Evolutionary conservation across 92 coral and sea anemone genomes (phyloP).

Genomic region (Chrysogorgia sp.): DNA sequence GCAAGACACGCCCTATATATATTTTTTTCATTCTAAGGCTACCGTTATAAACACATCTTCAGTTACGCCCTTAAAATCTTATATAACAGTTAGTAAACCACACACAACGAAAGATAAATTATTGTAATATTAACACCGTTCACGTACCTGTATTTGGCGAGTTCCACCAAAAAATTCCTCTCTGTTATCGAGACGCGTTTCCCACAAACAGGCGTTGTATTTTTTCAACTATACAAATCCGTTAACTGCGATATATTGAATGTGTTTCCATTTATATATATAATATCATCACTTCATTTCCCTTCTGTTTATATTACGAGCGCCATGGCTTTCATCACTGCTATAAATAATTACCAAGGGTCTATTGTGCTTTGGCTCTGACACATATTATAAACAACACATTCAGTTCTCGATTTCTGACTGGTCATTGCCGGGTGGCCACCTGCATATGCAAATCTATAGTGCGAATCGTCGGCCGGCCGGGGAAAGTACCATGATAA

Average conservation of each 20-base stretch:
- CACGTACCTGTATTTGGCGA: neutral
- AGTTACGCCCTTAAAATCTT: no score
- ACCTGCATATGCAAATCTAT: no score
- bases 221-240: neutral
- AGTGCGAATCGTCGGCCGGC: no score
- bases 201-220: neutral
- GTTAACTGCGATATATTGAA: neutral
- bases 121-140: neutral
- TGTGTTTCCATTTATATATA: slow-evolving; percentile 3
- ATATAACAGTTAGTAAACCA: neutral
- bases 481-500: neutral
- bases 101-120: neutral
- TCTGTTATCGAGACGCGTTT: neutral
- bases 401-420: neutral
- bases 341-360: slow-evolving; percentile 37
- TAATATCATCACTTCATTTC: slow-evolving; percentile 23
- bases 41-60: no score
- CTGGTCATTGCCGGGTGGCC: slow-evolving; percentile 23
- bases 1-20: no score
- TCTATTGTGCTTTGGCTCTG: slow-evolving; percentile 1
- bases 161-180: neutral
- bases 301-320: slow-evolving; percentile 12
- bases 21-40: no score
- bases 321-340: slow-evolving; percentile 23
- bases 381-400: slow-evolving; percentile 2